phyloP scores from a whole-genome alignment of 2,888 invertebrate species.

The Cremastinae sp. region DNA sequence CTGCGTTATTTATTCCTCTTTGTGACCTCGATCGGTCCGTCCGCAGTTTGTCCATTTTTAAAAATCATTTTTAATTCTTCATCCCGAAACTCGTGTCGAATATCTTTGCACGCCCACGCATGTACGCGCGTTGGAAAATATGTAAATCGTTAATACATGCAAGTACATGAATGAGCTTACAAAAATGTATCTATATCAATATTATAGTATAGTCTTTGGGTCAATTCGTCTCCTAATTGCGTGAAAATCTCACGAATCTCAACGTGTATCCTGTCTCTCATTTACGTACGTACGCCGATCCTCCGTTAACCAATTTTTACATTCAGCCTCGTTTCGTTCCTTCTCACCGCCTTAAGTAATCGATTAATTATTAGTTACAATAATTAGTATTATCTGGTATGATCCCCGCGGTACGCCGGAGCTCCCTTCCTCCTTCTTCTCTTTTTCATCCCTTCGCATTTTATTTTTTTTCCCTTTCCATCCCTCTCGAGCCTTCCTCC shows the following conservation, averaged over 20 bases:
- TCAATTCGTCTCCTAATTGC: not conserved
- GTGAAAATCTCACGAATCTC: conserved; percentile 4
- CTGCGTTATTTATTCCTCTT: too few relatives aligned
- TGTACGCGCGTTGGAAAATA: too few relatives aligned
- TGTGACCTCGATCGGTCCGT: not conserved
- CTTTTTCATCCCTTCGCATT: not conserved
- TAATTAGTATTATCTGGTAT: conserved; percentile 75
- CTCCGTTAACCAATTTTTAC: conserved; percentile 15
- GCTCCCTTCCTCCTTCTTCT: conserved; percentile 49
- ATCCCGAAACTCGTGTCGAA: not conserved
- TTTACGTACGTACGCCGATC: too few relatives aligned
- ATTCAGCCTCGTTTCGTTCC: conserved; percentile 47
- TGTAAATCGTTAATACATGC: too few relatives aligned
- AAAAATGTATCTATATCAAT: too few relatives aligned
- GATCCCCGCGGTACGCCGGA: conserved; percentile 72
- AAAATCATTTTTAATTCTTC: not conserved
- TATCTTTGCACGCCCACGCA: not conserved
- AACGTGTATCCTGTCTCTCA: too few relatives aligned
- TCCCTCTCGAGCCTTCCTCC: conserved; percentile 56
- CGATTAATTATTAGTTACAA: conserved; percentile 73
- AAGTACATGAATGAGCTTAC: too few relatives aligned
- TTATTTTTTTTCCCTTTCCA: conserved; percentile 35
- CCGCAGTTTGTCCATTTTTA: too few relatives aligned
- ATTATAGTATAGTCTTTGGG: too few relatives aligned
- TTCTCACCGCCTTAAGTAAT: conserved; percentile 62